A percentile compares a stretch with the other conserved stretches of the same genome.
phyloP scores from a whole-genome alignment of 2,113 vertebrate species.

The Takifugu bimaculatus region DNA sequence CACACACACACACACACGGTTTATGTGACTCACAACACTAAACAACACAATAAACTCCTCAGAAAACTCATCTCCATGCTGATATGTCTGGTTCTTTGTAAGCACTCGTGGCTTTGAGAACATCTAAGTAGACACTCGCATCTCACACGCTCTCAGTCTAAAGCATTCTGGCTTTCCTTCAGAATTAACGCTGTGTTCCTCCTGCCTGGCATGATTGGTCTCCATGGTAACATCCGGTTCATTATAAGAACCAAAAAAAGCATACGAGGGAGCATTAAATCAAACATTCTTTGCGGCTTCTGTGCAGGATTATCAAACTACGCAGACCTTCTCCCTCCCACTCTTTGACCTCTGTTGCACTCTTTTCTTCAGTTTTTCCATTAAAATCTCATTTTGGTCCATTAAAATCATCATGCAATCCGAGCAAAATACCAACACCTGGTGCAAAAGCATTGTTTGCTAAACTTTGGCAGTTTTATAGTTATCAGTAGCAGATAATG shows the following conservation, averaged over 20 bases:
- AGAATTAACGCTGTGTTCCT: conserved; percentile 40
- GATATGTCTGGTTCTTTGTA: conserved; percentile 10
- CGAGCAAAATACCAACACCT: conserved; percentile 58
- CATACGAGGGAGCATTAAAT: conserved; percentile 42
- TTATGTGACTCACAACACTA: conserved; percentile 37
- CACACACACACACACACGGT: too few species aligned
- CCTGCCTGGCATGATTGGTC: conserved; percentile 46
- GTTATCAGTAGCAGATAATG: too few species aligned
- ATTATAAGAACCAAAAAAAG: conserved; percentile 58
- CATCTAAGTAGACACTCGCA: neutral
- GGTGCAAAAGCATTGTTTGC: conserved; percentile 41
- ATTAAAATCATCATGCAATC: conserved; percentile 1
- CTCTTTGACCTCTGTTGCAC: conserved; percentile 12
- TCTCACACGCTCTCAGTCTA: neutral
- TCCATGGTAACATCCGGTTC: conserved; percentile 66
- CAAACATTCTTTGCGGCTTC: conserved; percentile 36
- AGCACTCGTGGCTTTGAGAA: neutral
- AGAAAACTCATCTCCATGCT: conserved; percentile 8
- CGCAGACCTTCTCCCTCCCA: conserved; percentile 6
- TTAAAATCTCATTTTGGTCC: neutral
- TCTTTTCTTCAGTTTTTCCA: conserved; percentile 4
- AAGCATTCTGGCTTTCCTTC: conserved; percentile 16
- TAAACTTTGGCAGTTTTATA: neutral
- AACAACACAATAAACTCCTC: conserved; percentile 8
- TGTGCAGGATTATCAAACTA: conserved; percentile 41